Conservation (phyloP, 1,140 invertebrate genomes). For the Octopus sinensis region DNA sequence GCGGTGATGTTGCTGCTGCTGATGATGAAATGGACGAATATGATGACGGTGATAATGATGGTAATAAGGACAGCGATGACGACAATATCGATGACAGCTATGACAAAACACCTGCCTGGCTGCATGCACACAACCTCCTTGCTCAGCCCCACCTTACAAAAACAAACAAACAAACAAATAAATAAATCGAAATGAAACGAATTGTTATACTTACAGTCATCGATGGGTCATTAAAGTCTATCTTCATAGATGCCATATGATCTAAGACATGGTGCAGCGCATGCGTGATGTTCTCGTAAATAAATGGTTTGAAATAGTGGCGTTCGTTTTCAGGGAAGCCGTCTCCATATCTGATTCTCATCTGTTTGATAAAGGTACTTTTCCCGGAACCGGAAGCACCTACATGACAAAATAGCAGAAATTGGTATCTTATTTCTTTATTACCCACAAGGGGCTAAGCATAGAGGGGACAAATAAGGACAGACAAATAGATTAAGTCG, state of each 20-base stretch:
- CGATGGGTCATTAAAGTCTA: constrained; percentile 30
- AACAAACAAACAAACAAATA: background rate
- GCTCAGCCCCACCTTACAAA: background rate
- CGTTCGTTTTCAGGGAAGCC: constrained; percentile 39
- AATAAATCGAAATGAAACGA: background rate
- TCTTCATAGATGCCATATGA: constrained; percentile 32
- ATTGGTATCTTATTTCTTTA: background rate
- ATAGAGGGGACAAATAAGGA: no score
- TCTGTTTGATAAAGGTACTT: constrained; percentile 51
- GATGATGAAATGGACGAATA: no score
- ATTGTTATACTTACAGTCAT: constrained; percentile 28
- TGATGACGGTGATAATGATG: no score
- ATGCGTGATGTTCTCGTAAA: constrained; percentile 43
- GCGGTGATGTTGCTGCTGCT: no score
- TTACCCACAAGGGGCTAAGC: no score
- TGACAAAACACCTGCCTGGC: no score
- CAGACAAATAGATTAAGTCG: no score
- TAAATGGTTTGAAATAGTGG: constrained; percentile 29
- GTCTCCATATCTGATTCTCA: constrained; percentile 48
- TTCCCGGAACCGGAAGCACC: constrained; percentile 46
- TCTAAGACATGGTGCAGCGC: constrained; percentile 38
- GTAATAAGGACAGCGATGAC: no score
- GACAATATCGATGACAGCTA: no score
- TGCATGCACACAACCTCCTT: no score
- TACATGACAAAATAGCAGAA: constrained; percentile 23